These are phyloP conservation scores for Gymnocheta viridis DNA, from an alignment of 2,888 invertebrate genomes.

Conservation along the genomic window DNA sequence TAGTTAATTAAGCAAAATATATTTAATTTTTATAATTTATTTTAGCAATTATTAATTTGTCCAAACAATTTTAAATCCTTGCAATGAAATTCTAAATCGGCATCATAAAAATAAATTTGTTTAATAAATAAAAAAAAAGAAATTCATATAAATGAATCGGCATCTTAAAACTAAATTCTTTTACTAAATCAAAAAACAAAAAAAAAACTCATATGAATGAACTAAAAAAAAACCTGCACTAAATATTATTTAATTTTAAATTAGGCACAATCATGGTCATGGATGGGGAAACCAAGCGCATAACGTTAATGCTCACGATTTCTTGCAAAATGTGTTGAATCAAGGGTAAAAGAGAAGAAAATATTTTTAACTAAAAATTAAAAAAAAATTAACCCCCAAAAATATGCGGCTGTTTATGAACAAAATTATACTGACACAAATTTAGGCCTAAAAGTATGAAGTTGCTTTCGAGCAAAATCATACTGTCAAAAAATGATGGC, in stretches of 20 bases:
- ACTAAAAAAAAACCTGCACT: too few relatives aligned
- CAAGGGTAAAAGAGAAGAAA: conserved; percentile 49
- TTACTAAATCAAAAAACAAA: too few relatives aligned
- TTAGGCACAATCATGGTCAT: conserved; percentile 32
- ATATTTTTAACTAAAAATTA: background rate
- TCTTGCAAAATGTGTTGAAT: conserved; percentile 44
- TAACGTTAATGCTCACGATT: conserved; percentile 14
- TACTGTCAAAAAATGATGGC: background rate
- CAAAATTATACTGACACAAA: conserved; percentile 25
- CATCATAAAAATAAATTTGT: background rate
- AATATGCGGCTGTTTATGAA: background rate
- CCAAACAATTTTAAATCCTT: too few relatives aligned
- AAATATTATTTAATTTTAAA: conserved; percentile 35
- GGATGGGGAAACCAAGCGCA: background rate
- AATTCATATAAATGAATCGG: too few relatives aligned
- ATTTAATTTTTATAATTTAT: too few relatives aligned
- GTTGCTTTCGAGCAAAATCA: background rate
- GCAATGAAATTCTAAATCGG: too few relatives aligned
- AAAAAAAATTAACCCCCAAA: background rate
- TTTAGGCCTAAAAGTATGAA: background rate
- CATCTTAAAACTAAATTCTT: too few relatives aligned
- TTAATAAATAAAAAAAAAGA: too few relatives aligned
- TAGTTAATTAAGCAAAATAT: too few relatives aligned
- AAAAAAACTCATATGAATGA: too few relatives aligned
- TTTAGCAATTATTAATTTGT: too few relatives aligned